A percentile compares a stretch with the other conserved stretches of the same genome.
Evolutionary conservation across 2,113 vertebrate genomes (phyloP).

Genomic region (Malurus cyaneus): DNA sequence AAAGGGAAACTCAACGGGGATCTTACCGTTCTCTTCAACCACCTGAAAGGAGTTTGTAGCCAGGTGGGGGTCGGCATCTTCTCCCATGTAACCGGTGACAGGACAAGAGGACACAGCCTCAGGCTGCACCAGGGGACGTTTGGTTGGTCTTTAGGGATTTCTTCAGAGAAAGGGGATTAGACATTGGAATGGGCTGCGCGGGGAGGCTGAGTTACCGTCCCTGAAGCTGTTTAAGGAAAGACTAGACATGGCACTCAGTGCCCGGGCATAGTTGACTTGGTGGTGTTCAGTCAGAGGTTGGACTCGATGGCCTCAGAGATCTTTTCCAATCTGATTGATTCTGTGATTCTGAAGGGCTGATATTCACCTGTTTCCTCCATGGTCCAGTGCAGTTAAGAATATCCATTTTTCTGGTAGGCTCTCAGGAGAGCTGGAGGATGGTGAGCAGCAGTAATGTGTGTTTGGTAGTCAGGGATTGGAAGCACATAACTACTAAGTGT

Average conservation of each 20-base stretch:
- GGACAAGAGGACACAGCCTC: neutral
- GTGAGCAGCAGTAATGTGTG: rapidly evolving
- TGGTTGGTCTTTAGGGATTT: neutral
- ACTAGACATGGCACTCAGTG: neutral
- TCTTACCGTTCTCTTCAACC: rapidly evolving
- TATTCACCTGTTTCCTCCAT: neutral
- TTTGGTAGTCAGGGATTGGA: neutral
- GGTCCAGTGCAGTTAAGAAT: neutral
- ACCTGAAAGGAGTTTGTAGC: too few species aligned
- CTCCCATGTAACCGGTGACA: neutral
- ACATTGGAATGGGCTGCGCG: neutral
- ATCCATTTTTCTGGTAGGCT: rapidly evolving
- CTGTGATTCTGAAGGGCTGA: neutral
- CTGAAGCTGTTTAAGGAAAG: neutral
- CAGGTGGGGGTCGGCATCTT: neutral
- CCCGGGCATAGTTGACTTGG: neutral
- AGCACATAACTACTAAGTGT: neutral
- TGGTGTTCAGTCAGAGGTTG: neutral
- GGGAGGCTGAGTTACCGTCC: neutral
- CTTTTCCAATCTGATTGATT: neutral
- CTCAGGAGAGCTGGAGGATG: neutral
- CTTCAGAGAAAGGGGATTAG: neutral
- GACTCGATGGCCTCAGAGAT: neutral
- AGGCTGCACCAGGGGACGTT: neutral
- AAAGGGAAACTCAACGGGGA: neutral